A percentile compares a stretch with the other conserved stretches of the same genome.
These are phyloP conservation scores for Serrognathus titanus DNA, from an alignment of 2,888 invertebrate genomes.

Conservation along the genomic window DNA sequence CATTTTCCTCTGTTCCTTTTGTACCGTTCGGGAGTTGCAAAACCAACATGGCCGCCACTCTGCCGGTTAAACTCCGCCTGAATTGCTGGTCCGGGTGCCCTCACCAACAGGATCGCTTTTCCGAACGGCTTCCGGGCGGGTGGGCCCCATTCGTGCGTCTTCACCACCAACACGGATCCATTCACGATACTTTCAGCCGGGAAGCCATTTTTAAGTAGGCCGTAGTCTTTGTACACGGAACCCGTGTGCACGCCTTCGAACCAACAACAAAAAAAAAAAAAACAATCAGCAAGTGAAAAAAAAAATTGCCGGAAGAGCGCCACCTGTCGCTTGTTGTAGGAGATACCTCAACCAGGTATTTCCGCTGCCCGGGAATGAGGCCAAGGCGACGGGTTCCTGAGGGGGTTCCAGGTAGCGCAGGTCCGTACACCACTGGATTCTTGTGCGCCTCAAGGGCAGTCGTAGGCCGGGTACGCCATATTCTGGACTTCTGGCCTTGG, in stretches of 20 bases:
- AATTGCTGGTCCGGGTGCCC: conserved; percentile 70
- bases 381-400: conserved; percentile 62
- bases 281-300: too few relatives aligned
- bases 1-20: conserved; percentile 61
- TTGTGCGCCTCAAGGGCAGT: conserved; percentile 38
- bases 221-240: conserved; percentile 79
- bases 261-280: conserved; percentile 6
- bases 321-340: conserved; percentile 74
- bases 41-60: conserved; percentile 76
- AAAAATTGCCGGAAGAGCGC: neutral
- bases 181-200: conserved; percentile 75
- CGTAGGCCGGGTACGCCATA: conserved; percentile 39
- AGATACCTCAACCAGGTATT: conserved; percentile 81
- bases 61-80: conserved; percentile 78
- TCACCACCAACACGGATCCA: conserved; percentile 73
- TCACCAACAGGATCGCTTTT: conserved; percentile 67
- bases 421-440: conserved; percentile 55
- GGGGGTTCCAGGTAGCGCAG: conserved; percentile 49
- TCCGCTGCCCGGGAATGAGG: conserved; percentile 80
- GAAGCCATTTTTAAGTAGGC: conserved; percentile 72
- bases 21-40: conserved; percentile 67
- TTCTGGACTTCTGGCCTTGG: conserved; percentile 31
- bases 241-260: conserved; percentile 70
- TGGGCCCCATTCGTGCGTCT: conserved; percentile 73
- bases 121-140: conserved; percentile 57